phyloP scores from a whole-genome alignment of 1,140 invertebrate species.

The Drosophila parvula region DNA sequence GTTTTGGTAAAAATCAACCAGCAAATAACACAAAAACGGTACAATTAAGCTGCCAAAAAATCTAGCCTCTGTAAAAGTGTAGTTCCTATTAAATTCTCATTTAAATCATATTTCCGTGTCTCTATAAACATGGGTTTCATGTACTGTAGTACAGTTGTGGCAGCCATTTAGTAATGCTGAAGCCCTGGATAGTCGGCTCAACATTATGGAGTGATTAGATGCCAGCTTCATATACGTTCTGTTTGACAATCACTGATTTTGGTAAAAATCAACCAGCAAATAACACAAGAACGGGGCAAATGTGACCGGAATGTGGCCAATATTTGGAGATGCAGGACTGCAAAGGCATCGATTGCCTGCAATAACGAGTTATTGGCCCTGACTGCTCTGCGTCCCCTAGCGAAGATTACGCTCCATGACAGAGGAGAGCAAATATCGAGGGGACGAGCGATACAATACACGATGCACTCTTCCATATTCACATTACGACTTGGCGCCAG shows the following conservation, averaged over 20 bases:
- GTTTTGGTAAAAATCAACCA: slow-evolving; percentile 38
- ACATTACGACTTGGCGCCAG: too few species aligned
- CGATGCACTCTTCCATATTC: slow-evolving; percentile 6
- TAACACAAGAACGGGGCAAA: slow-evolving; percentile 70
- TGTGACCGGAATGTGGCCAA: slow-evolving; percentile 60
- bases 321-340: slow-evolving; percentile 78
- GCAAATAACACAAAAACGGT: slow-evolving; percentile 73
- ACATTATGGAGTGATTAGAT: slow-evolving; percentile 56
- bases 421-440: slow-evolving; percentile 71
- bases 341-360: slow-evolving; percentile 49
- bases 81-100: not conserved
- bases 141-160: slow-evolving; percentile 13
- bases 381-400: slow-evolving; percentile 67
- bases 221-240: slow-evolving; percentile 67
- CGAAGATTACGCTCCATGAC: slow-evolving; percentile 67
- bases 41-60: not conserved
- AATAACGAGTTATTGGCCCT: slow-evolving; percentile 80
- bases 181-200: slow-evolving; percentile 28
- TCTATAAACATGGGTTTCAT: not conserved
- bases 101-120: too few species aligned
- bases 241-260: slow-evolving; percentile 74
- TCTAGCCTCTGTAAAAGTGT: not conserved
- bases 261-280: slow-evolving; percentile 46
- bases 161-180: slow-evolving; percentile 45
- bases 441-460: slow-evolving; percentile 50